Evolutionary conservation across 2,113 vertebrate genomes (phyloP), one percentile per base, ranked within the genome.

Genomic region (Psephotus haematonotus): DNA sequence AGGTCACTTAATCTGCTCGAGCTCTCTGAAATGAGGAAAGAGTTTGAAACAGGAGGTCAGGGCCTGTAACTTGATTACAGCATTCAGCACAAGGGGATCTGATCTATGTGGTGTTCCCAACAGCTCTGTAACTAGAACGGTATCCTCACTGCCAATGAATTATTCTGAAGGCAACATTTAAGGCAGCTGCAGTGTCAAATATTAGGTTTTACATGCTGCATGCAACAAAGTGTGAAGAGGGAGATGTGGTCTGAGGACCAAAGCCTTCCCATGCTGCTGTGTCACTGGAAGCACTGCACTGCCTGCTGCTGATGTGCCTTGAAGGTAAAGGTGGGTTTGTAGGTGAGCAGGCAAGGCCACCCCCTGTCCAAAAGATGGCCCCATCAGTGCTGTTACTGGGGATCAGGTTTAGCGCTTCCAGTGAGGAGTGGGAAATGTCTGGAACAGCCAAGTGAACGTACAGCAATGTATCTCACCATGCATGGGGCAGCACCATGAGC

Each of bases 1-100:
- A 2, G 57, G 95, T 96, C 95, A 94, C 95, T 94, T 95, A 91
- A 95, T 95, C 93, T 76, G 28, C 49, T 28, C 2, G 8, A 67
- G 78, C 52, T 75, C 76, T 78, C 11, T 7, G 88, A 83, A 57
- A 16, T 11, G 69, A 81, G 72, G 85, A 41, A 27, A 13, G 76
- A 68, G 92, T 78, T 60, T 68, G 90, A 86, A 70, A 5, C 46
- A 8, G 2, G 33, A 88, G 95, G 88, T 92, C 95, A 86, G 86
- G 74, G 90, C 82, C 64, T 60, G 96, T 93, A 95, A 96, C 82
- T 77, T 24, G 93, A 94, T 55, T 72, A 87, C 69, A 84, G 72
- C 90, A 12, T 29, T 65, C 69, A 44, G 83, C 80, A 88, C 64
- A 14, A 13, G 52, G 52, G 92, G 90, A 91, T 47, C 57, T 65